A percentile compares a stretch with the other conserved stretches of the same genome.
Evolutionary conservation across 1,140 invertebrate genomes (phyloP).

Genomic region (Dreissena polymorpha): DNA sequence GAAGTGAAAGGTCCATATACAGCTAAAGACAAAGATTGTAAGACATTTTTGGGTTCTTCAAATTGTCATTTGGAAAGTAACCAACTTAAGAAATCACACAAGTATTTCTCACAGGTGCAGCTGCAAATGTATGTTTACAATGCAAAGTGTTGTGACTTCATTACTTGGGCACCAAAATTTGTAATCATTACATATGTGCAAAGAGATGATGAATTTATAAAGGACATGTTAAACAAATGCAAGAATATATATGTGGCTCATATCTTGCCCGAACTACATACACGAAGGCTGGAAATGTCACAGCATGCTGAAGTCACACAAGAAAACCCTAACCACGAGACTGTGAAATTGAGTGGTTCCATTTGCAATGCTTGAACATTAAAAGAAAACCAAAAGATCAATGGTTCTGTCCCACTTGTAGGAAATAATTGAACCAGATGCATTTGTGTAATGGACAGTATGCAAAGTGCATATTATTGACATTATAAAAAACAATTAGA

Average conservation of each 20-base stretch:
- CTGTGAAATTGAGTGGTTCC: too few species aligned
- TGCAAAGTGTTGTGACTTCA: conserved; percentile 1
- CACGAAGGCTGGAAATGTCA: not conserved
- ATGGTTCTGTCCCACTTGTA: too few species aligned
- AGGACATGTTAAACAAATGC: not conserved
- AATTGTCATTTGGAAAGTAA: conserved; percentile 3
- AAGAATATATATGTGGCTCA: not conserved
- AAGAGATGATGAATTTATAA: not conserved
- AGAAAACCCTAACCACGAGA: not conserved
- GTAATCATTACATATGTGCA: conserved; percentile 6
- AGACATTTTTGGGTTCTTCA: not conserved
- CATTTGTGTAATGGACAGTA: too few species aligned
- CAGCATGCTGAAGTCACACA: not conserved
- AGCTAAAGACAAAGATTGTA: not conserved
- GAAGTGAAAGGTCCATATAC: conserved; percentile 3
- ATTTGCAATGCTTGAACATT: too few species aligned
- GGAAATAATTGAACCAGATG: too few species aligned
- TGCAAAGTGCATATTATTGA: too few species aligned
- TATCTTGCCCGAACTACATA: conserved; percentile 9
- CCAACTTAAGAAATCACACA: not conserved
- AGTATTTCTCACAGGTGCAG: conserved; percentile 6
- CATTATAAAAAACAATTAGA: too few species aligned
- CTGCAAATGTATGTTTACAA: too few species aligned
- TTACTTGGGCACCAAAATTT: not conserved
- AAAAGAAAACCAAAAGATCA: too few species aligned